phyloP scores from a whole-genome alignment of 1,140 invertebrate genomes.

The Ruditapes philippinarum region DNA sequence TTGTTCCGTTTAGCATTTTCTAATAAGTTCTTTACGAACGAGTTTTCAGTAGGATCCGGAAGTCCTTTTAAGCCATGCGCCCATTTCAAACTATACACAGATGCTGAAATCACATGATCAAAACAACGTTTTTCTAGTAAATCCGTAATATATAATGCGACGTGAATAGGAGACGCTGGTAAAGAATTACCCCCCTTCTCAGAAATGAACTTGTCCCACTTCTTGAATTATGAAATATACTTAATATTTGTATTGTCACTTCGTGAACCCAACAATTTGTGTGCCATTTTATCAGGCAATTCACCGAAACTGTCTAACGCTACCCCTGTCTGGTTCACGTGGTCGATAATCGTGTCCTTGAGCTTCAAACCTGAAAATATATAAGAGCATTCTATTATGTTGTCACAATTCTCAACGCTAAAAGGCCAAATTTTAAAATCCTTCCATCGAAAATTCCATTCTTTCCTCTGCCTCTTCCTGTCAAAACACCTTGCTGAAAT shows the following conservation, averaged over 20 bases:
- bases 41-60: constrained; percentile 26
- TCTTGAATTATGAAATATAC: constrained; percentile 46
- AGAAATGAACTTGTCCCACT: constrained; percentile 31
- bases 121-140: constrained; percentile 43
- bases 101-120: neutral
- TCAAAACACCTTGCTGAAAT: constrained; percentile 7
- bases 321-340: neutral
- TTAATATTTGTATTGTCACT: constrained; percentile 40
- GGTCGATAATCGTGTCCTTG: neutral
- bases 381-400: neutral
- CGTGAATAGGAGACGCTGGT: constrained; percentile 19
- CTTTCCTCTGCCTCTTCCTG: neutral
- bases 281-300: neutral
- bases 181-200: neutral
- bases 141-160: constrained; percentile 41
- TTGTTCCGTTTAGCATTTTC: neutral
- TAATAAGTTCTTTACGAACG: constrained; percentile 30
- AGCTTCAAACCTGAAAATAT: constrained; percentile 8
- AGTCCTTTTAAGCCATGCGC: neutral
- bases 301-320: neutral
- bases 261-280: constrained; percentile 13
- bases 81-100: constrained; percentile 41
- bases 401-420: neutral
- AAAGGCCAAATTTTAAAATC: neutral
- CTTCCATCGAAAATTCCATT: constrained; percentile 53